These are phyloP conservation scores for Drosophila rubida DNA, from an alignment of 2,888 invertebrate genomes.

Conservation along the genomic window DNA sequence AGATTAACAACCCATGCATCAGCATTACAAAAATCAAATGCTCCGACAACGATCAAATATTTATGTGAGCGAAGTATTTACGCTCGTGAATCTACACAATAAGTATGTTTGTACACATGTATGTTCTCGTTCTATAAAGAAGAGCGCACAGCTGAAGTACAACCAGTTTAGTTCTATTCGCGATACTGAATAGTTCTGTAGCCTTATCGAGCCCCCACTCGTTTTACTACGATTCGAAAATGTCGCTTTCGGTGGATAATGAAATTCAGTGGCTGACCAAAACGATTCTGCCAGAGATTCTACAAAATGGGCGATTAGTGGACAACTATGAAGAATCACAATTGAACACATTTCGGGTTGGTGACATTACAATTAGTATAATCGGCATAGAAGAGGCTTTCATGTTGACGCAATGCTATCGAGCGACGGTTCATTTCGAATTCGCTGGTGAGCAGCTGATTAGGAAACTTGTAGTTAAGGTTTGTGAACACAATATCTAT, in stretches of 20 bases:
- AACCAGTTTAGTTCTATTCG: constrained; percentile 23
- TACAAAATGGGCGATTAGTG: constrained; percentile 57
- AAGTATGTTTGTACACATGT: not conserved
- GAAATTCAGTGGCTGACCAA: constrained; percentile 69
- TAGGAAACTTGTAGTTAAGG: constrained; percentile 75
- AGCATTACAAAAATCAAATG: not conserved
- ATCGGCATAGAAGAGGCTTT: constrained; percentile 77
- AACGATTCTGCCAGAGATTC: constrained; percentile 58
- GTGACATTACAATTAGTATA: constrained; percentile 54
- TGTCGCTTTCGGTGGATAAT: constrained; percentile 40
- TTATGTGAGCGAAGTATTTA: not conserved
- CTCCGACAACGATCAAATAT: constrained; percentile 10
- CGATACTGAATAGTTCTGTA: constrained; percentile 22
- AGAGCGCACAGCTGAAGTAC: not conserved
- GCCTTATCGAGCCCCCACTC: not conserved
- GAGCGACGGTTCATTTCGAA: constrained; percentile 62
- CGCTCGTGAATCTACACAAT: not conserved
- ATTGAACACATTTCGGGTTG: constrained; percentile 52
- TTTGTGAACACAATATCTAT: constrained; percentile 35
- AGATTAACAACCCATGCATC: not conserved
- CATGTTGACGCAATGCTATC: constrained; percentile 81
- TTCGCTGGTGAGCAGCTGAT: constrained; percentile 44
- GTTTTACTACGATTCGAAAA: constrained; percentile 9
- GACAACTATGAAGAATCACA: constrained; percentile 29
- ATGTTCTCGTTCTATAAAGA: not conserved